Evolutionary conservation across 2,888 invertebrate genomes (phyloP).

Genomic region (Ernsta delagoae): DNA sequence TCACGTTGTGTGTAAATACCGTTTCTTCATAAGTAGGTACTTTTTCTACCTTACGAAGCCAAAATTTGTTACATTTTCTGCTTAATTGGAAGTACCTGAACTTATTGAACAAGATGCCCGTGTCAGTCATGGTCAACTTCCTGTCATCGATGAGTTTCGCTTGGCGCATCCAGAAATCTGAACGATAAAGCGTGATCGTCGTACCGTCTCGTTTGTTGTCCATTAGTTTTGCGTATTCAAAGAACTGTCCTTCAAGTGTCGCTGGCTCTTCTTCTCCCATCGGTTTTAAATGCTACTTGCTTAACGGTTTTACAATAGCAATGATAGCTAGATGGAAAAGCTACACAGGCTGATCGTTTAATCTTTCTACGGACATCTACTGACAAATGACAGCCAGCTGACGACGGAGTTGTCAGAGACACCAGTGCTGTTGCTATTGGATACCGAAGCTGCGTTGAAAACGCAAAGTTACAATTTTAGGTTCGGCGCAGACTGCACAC

Average conservation of each 20-base stretch:
- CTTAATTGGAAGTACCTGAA: slow-evolving; percentile 48
- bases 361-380: too few relatives aligned
- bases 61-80: too few relatives aligned
- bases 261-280: slow-evolving; percentile 70
- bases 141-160: slow-evolving; percentile 68
- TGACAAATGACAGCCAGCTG: too few relatives aligned
- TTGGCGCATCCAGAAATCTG: slow-evolving; percentile 74
- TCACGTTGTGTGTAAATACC: too few relatives aligned
- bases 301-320: not conserved
- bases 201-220: slow-evolving; percentile 60
- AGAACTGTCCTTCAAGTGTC: slow-evolving; percentile 66
- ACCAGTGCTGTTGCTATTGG: not conserved
- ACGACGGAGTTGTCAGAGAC: too few relatives aligned
- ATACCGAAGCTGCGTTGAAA: not conserved
- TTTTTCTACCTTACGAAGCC: too few relatives aligned
- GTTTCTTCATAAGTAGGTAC: too few relatives aligned
- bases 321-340: too few relatives aligned
- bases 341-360: too few relatives aligned
- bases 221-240: slow-evolving; percentile 56
- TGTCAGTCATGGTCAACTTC: slow-evolving; percentile 71
- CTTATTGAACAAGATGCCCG: slow-evolving; percentile 66
- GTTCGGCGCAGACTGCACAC: too few relatives aligned
- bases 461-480: not conserved
- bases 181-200: slow-evolving; percentile 63
- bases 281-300: not conserved